phyloP scores from a whole-genome alignment of 92 coral and sea anemone species.

The Isaurus tuberculatus region DNA sequence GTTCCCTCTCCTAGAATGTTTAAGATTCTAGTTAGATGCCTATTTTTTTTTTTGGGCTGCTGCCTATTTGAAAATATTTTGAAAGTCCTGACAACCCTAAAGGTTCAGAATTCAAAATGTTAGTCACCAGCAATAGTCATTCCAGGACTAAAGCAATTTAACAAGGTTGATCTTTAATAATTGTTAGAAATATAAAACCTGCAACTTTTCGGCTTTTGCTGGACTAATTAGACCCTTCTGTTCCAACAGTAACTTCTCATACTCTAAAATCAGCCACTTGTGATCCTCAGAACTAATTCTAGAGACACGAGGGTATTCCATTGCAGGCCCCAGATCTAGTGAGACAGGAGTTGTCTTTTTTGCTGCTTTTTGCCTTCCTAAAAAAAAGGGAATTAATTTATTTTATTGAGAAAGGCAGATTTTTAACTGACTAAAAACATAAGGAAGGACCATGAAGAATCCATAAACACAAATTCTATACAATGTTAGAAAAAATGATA shows the following conservation, averaged over 20 bases:
- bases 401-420: neutral
- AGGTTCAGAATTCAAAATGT: too few relatives aligned
- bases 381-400: neutral
- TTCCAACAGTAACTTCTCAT: slow-evolving; percentile 43
- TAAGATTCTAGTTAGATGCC: too few relatives aligned
- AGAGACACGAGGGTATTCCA: slow-evolving; percentile 66
- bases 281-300: slow-evolving; percentile 68
- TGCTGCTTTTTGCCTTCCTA: neutral
- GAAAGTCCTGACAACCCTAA: too few relatives aligned
- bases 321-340: slow-evolving; percentile 44
- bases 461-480: too few relatives aligned
- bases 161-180: too few relatives aligned
- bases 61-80: too few relatives aligned
- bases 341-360: neutral
- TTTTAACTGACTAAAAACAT: neutral
- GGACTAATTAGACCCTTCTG: slow-evolving; percentile 40
- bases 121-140: too few relatives aligned
- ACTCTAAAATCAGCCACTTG: slow-evolving; percentile 44
- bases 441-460: too few relatives aligned
- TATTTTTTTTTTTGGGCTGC: too few relatives aligned
- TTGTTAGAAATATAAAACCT: slow-evolving; percentile 40
- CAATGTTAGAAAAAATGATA: too few relatives aligned
- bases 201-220: slow-evolving; percentile 48
- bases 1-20: too few relatives aligned
- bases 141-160: too few relatives aligned